phyloP scores from a whole-genome alignment of 2,113 vertebrate genomes.

The Pelecanus crispus region DNA sequence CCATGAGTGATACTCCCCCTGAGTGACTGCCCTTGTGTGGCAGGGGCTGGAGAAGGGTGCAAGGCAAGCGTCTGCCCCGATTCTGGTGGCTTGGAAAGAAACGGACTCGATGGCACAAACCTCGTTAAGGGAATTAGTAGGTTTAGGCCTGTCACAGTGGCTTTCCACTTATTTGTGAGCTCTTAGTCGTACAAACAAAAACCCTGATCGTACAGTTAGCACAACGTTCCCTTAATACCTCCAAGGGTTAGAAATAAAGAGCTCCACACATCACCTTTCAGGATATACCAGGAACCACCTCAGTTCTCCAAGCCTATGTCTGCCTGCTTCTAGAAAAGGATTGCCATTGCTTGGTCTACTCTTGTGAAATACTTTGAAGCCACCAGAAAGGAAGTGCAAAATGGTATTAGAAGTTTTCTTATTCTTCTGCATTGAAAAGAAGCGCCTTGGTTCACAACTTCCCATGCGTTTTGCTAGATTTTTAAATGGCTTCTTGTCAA shows the following conservation, averaged over 20 bases:
- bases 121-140: neutral
- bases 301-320: neutral
- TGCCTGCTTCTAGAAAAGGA: neutral
- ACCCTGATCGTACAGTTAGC: neutral
- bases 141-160: neutral
- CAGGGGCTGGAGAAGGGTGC: neutral
- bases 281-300: neutral
- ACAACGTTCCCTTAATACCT: neutral
- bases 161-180: neutral
- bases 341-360: neutral
- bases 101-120: neutral
- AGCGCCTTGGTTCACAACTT: accelerated
- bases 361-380: neutral
- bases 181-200: neutral
- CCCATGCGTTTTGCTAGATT: accelerated
- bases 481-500: neutral
- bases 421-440: neutral
- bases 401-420: neutral
- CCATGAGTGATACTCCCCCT: too few relatives aligned
- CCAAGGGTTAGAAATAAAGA: neutral
- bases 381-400: neutral
- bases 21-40: neutral
- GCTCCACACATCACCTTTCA: neutral
- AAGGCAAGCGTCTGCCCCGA: accelerated
- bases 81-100: neutral